Conservation (phyloP, 2,888 invertebrate species). For the Nephrotoma appendiculata region DNA sequence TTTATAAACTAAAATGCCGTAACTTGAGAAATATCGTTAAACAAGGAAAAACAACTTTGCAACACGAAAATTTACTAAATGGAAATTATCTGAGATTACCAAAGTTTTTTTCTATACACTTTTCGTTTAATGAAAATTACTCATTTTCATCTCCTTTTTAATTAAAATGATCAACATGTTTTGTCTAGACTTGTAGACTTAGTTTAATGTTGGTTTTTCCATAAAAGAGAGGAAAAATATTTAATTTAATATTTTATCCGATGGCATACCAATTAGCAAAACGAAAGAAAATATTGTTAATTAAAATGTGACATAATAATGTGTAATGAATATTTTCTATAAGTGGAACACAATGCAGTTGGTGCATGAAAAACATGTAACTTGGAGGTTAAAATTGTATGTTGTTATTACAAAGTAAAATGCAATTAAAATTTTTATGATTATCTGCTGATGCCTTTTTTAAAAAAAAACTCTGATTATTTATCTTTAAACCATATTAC, state of each 20-base stretch:
- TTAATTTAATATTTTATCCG: not conserved
- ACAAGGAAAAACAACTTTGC: too few relatives aligned
- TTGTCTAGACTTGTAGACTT: not conserved
- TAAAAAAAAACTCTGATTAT: too few relatives aligned
- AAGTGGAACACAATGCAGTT: too few relatives aligned
- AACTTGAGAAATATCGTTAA: too few relatives aligned
- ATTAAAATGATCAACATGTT: not conserved
- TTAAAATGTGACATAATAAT: not conserved
- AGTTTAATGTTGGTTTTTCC: not conserved
- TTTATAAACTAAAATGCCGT: not conserved
- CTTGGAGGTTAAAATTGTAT: not conserved
- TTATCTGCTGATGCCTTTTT: too few relatives aligned
- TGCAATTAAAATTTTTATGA: too few relatives aligned
- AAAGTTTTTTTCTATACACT: too few relatives aligned
- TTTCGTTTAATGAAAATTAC: not conserved
- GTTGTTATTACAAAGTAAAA: not conserved
- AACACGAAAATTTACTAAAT: too few relatives aligned
- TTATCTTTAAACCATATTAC: too few relatives aligned
- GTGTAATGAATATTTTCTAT: not conserved
- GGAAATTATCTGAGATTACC: too few relatives aligned
- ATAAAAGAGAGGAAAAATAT: not conserved
- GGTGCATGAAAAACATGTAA: not conserved
- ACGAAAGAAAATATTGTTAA: not conserved
- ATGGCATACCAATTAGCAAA: not conserved
- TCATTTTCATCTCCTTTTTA: not conserved